Base-by-base conservation (phyloP, 2,888 invertebrate genomes). In the Eulithis prunata region DNA sequence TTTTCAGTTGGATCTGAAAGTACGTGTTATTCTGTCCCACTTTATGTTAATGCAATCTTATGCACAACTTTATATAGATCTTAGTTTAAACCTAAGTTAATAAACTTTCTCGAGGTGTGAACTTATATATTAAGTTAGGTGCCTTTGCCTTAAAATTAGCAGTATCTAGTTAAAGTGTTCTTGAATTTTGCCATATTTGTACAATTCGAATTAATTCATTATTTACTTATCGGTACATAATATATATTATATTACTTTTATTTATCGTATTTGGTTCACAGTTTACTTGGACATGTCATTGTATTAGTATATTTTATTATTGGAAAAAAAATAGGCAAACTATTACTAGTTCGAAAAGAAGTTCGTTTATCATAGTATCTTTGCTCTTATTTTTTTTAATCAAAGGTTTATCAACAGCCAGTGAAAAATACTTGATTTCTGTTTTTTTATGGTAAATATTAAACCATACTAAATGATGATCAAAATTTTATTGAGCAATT, bases 11-110 rank as follows among this genome's bases (percentile, higher is more conserved):
- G 11, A 41, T 57, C 28, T 54, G 12, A 47, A 66, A 76, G 77
- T 78, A 78, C 80, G 79, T 85, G 86, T 86, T 82, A 80, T 82
- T 78, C 83, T 82, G 84, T 84, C 82, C 80, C 77, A 70, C 67
- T 76, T 65, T 58, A 52, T 45, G 70, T 74, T 72, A 59, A 58
- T 70, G 75, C 75, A 75, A 77, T 74, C 64, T 59, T 75, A 78
- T 73, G 45, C 57, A 66, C 76, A 72, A 49, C 74, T 71, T 74
- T 75, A 8, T 41, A 41, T 74, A 64, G 53, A 46, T 21, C 8
- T 4, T 47, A 47, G 38, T 32, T 32, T 12, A 41, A 8, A 54
- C n/a, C 14, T 41, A 41, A 41, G 41, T 41, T 41, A 41, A 41
- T 41, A 41, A 41, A 41, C 6, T 11, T 54, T 41, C 41, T 38